These are phyloP conservation scores for Drosophila melanica DNA, from an alignment of 1,140 invertebrate species.

Conservation along the genomic window DNA sequence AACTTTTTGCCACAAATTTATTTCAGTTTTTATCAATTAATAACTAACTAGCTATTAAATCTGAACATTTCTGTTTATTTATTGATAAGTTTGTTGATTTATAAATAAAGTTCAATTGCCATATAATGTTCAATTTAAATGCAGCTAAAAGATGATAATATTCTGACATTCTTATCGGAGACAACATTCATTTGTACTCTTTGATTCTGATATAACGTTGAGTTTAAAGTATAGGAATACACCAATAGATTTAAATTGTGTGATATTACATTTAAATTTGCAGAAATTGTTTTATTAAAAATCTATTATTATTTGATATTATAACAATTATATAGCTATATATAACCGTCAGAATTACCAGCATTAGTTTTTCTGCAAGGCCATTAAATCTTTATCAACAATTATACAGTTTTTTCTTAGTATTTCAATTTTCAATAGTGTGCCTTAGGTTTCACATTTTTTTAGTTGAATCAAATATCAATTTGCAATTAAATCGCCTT, in stretches of 20 bases:
- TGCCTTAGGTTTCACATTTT: neutral
- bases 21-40: constrained; percentile 30
- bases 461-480: constrained; percentile 42
- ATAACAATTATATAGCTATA: too few relatives aligned
- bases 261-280: too few relatives aligned
- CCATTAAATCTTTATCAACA: too few relatives aligned
- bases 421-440: neutral
- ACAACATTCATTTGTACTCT: neutral
- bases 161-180: neutral
- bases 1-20: constrained; percentile 18
- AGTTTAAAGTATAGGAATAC: too few relatives aligned
- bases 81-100: neutral
- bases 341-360: too few relatives aligned
- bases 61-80: neutral
- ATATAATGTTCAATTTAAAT: neutral
- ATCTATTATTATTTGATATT: too few relatives aligned
- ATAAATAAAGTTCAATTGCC: neutral
- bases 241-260: too few relatives aligned
- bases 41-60: constrained; percentile 28
- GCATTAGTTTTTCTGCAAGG: too few relatives aligned
- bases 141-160: too few relatives aligned
- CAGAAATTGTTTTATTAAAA: too few relatives aligned
- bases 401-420: neutral
- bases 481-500: constrained; percentile 68
- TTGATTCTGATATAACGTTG: too few relatives aligned